Evolutionary conservation across 1,140 invertebrate genomes (phyloP), one percentile per base, ranked within the genome.

Genomic region (Drosophila malerkotliana): DNA sequence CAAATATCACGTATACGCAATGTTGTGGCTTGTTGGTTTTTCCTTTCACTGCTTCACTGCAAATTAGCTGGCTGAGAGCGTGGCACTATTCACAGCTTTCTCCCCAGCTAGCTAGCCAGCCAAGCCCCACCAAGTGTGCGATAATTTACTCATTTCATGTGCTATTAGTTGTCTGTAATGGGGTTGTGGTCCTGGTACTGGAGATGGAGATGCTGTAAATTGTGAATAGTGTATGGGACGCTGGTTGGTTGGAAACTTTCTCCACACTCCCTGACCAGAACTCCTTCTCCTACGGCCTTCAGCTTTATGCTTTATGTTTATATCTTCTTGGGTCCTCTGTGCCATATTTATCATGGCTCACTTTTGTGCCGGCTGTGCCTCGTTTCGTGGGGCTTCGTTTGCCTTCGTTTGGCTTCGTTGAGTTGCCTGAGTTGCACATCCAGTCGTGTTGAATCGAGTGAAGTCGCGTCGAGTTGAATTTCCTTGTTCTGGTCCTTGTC

Each of bases 61-160:
- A 85, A 85, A 85, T 85, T 85, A 85, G 82, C 83, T 81, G 58
- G 54, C 55, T 34, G 21, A 12, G 21, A 30, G 47, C 21, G 64
- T 21, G 68, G n/a, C 24, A 34, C n/a, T 18, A 47, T 47, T 47
- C 44, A 15, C 41, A 44, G 15, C 41, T 44, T 12, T n/a, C 34
- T 37, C 41, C 41, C 41, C 41, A 44, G 15, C 32, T 30, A 44
- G 41, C 41, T 18, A 21, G 21, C 2, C 21, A 21, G 21, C 2
- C 21, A 21, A 21, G 15, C 26, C 45, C 54, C 58, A 32, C 26
- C 41, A 49, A 63, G 64, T 72, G 76, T 72, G 82, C 80, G 74
- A 85, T 85, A 85, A 85, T 79, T 85, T 85, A 85, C 82, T 85
- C 82, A 85, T 85, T 85, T 85, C 82, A 85, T 85, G 82, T 85